phyloP scores from a whole-genome alignment of 2,888 invertebrate species.

The Pomacea canaliculata region DNA sequence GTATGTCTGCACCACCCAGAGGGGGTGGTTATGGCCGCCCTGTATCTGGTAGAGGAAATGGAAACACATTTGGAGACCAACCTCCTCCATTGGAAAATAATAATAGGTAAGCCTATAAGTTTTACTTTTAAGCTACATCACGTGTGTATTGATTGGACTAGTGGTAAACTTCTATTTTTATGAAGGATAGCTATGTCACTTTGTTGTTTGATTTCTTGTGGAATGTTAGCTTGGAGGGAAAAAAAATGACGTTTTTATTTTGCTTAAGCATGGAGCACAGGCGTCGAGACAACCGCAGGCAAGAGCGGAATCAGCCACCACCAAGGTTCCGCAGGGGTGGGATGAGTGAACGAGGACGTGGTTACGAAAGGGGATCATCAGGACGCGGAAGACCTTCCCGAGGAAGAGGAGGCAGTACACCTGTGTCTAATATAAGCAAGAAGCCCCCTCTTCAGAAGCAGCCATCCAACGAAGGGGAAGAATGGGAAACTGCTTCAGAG shows the following conservation, averaged over 20 bases:
- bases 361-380: slow-evolving; percentile 57
- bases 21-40: slow-evolving; percentile 32
- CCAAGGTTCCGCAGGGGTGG: slow-evolving; percentile 52
- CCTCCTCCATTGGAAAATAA: slow-evolving; percentile 7
- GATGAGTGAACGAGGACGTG: slow-evolving; percentile 56
- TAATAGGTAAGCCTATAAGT: slow-evolving; percentile 5
- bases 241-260: background rate
- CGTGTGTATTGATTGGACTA: too few relatives aligned
- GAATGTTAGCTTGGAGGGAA: too few relatives aligned
- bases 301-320: slow-evolving; percentile 56
- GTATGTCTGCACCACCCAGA: slow-evolving; percentile 49
- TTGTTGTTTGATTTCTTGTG: too few relatives aligned
- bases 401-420: slow-evolving; percentile 44
- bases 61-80: slow-evolving; percentile 17
- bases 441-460: slow-evolving; percentile 65
- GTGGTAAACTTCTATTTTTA: too few relatives aligned
- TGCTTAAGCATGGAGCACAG: slow-evolving; percentile 35
- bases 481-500: slow-evolving; percentile 86
- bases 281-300: slow-evolving; percentile 45
- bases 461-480: slow-evolving; percentile 69
- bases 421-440: slow-evolving; percentile 45
- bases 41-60: slow-evolving; percentile 25
- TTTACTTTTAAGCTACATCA: too few relatives aligned
- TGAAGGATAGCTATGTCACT: too few relatives aligned
- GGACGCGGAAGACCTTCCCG: slow-evolving; percentile 75